These are phyloP conservation scores for Macrosiphum euphorbiae DNA, from an alignment of 2,888 invertebrate genomes.

Conservation along the genomic window DNA sequence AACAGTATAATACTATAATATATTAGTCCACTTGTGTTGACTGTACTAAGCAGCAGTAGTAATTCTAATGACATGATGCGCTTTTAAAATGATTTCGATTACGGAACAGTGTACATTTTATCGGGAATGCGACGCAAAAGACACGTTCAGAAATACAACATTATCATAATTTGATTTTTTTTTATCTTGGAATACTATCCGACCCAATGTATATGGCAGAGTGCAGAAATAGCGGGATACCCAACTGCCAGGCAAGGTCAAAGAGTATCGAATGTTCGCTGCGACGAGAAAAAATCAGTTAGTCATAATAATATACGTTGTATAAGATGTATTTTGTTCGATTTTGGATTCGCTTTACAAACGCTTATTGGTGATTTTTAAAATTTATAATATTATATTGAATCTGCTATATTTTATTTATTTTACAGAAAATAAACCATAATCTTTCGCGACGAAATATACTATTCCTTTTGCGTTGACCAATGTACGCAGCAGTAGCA, in stretches of 20 bases:
- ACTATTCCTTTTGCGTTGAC: neutral
- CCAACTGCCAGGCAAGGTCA: neutral
- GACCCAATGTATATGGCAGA: neutral
- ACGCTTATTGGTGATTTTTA: neutral
- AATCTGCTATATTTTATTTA: neutral
- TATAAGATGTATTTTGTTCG: neutral
- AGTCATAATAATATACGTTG: neutral
- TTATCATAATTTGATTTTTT: neutral
- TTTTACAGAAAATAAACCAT: neutral
- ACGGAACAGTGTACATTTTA: neutral
- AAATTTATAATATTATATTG: neutral
- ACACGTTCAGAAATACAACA: neutral
- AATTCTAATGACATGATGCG: neutral
- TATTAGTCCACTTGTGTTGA: too few relatives aligned
- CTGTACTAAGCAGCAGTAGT: too few relatives aligned
- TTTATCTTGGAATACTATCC: neutral
- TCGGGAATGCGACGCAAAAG: neutral
- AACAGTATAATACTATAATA: too few relatives aligned
- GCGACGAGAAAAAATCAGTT: neutral
- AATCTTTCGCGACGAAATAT: neutral
- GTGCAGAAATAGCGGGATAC: neutral
- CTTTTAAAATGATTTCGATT: neutral
- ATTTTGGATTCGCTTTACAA: neutral
- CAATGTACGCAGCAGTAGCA: neutral
- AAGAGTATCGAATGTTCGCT: neutral